Evolutionary conservation across 2,113 vertebrate genomes (phyloP).

Genomic region (Helogale parvula): DNA sequence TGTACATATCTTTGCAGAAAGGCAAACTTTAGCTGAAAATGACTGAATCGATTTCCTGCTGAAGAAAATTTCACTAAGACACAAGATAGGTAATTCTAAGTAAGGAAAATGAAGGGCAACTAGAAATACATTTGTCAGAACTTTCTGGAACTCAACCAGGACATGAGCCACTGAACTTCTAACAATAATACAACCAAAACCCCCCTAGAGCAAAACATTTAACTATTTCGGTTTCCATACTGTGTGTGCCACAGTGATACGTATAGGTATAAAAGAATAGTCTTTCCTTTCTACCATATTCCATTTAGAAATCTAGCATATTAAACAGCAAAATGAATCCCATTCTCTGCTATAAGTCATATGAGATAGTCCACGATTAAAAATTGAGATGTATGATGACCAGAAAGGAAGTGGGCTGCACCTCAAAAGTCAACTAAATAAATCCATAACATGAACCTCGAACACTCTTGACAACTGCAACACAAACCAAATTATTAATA

Average conservation of each 20-base stretch:
- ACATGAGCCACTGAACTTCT: neutral
- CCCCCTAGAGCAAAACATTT: conserved; percentile 9
- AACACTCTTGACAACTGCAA: conserved; percentile 20
- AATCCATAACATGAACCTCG: conserved; percentile 17
- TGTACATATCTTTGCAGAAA: neutral
- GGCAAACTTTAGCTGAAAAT: conserved; percentile 25
- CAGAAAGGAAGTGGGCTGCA: neutral
- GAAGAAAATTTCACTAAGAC: conserved; percentile 32
- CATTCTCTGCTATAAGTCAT: neutral
- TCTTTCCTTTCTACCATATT: neutral
- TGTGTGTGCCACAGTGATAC: neutral
- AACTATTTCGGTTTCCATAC: neutral
- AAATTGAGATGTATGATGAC: neutral
- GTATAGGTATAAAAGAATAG: neutral
- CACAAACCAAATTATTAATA: conserved; percentile 38
- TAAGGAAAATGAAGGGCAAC: neutral
- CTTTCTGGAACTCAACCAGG: conserved; percentile 17
- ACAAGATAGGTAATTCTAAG: neutral
- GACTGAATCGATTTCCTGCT: neutral
- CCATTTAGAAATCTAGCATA: neutral
- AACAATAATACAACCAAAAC: conserved; percentile 24
- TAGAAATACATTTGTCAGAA: conserved; percentile 9
- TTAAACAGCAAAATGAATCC: conserved; percentile 36
- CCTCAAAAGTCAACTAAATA: conserved; percentile 32
- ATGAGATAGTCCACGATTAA: neutral